phyloP scores from a whole-genome alignment of 2,888 invertebrate species.

The Agrochola lychnidis region DNA sequence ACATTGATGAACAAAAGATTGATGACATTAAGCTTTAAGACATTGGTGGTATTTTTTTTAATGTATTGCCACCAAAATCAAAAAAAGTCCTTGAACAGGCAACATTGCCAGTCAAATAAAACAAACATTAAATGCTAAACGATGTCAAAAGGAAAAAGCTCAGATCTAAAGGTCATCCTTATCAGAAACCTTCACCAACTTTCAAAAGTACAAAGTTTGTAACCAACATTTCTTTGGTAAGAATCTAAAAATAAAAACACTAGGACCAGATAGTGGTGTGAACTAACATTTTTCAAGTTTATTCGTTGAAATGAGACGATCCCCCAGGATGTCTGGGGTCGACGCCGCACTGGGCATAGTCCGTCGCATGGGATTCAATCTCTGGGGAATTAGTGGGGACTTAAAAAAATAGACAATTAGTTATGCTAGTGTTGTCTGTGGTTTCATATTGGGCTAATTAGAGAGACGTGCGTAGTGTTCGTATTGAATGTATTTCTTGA shows the following conservation, averaged over 20 bases:
- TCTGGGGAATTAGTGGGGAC: conserved; percentile 86
- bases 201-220: conserved; percentile 29
- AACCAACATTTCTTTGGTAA: conserved; percentile 16
- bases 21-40: not conserved
- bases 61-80: not conserved
- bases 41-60: not conserved
- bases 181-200: conserved; percentile 37
- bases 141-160: not conserved
- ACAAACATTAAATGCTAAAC: conserved; percentile 12
- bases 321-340: conserved; percentile 80
- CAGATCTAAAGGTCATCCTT: conserved; percentile 9
- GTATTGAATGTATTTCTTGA: not conserved
- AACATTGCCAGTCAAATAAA: conserved; percentile 5
- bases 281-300: conserved; percentile 81
- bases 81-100: not conserved
- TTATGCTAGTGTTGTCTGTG: conserved; percentile 26
- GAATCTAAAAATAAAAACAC: conserved; percentile 46
- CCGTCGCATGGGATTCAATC: conserved; percentile 89
- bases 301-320: conserved; percentile 76
- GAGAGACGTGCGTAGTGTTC: not conserved
- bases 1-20: not conserved
- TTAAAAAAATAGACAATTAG: conserved; percentile 77
- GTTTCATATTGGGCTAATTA: conserved; percentile 35
- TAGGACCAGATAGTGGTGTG: conserved; percentile 65
- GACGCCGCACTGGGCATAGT: conserved; percentile 74